phyloP scores from a whole-genome alignment of 2,888 invertebrate genomes.

The Cataglyphis cursor region DNA sequence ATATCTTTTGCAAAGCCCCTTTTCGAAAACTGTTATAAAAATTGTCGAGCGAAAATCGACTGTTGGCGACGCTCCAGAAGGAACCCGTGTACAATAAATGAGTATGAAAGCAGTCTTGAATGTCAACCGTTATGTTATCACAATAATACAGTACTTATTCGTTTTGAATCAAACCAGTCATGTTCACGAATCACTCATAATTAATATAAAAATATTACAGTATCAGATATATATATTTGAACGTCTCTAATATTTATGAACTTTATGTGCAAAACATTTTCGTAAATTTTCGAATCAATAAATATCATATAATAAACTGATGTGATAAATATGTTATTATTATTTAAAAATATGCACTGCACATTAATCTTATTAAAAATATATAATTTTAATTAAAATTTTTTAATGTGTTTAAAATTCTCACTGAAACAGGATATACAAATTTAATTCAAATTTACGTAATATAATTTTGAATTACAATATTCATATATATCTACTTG shows the following conservation, averaged over 20 bases:
- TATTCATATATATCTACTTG: background rate
- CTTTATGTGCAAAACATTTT: background rate
- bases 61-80: constrained; percentile 79
- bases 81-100: constrained; percentile 69
- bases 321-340: background rate
- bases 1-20: constrained; percentile 6
- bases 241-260: background rate
- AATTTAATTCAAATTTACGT: constrained; percentile 10
- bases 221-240: background rate
- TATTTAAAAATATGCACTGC: background rate
- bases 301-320: background rate
- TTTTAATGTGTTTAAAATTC: background rate
- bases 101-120: constrained; percentile 40
- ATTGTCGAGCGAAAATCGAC: constrained; percentile 72
- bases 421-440: too few relatives aligned
- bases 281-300: background rate
- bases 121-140: constrained; percentile 33
- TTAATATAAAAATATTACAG: constrained; percentile 16
- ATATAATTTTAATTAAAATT: background rate
- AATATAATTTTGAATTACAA: background rate
- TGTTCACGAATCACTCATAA: background rate
- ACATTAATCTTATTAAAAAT: background rate
- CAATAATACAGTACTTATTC: constrained; percentile 37
- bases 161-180: background rate
- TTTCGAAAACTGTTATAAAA: constrained; percentile 15